Percentiles rank a stretch among this genome's conserved stretches.
These are phyloP conservation scores for Piprites chloris DNA, from an alignment of 2,113 vertebrate species.

Conservation along the genomic window DNA sequence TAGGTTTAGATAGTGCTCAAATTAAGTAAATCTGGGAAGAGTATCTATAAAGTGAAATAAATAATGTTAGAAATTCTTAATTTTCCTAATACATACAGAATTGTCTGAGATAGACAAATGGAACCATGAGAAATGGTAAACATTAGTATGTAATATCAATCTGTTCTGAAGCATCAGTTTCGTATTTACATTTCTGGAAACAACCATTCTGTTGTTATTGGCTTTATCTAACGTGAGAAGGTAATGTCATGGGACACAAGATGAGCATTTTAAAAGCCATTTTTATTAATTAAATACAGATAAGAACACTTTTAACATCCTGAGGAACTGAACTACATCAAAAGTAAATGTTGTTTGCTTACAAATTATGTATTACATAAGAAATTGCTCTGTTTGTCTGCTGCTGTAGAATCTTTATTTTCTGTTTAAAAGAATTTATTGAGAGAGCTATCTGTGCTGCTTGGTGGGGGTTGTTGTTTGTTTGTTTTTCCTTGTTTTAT, in stretches of 20 bases:
- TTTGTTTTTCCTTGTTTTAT: not conserved
- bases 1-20: not conserved
- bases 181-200: not conserved
- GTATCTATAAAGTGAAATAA: not conserved
- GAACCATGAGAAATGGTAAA: not conserved
- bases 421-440: not conserved
- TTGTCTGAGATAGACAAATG: not conserved
- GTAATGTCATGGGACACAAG: not conserved
- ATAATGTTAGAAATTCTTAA: not conserved
- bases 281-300: constrained; percentile 31
- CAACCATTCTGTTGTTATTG: not conserved
- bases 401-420: not conserved
- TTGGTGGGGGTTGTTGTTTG: not conserved
- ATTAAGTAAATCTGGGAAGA: not conserved
- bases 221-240: not conserved
- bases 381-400: not conserved
- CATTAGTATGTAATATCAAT: not conserved
- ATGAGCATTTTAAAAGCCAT: not conserved
- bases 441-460: not conserved
- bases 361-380: not conserved
- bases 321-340: not conserved
- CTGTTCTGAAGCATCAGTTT: not conserved
- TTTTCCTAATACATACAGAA: not conserved
- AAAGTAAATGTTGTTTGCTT: not conserved
- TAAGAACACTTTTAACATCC: not conserved